Evolutionary conservation across 2,888 invertebrate species (phyloP), one percentile per base, ranked within the genome.

Genomic region (Chesias legatella): DNA sequence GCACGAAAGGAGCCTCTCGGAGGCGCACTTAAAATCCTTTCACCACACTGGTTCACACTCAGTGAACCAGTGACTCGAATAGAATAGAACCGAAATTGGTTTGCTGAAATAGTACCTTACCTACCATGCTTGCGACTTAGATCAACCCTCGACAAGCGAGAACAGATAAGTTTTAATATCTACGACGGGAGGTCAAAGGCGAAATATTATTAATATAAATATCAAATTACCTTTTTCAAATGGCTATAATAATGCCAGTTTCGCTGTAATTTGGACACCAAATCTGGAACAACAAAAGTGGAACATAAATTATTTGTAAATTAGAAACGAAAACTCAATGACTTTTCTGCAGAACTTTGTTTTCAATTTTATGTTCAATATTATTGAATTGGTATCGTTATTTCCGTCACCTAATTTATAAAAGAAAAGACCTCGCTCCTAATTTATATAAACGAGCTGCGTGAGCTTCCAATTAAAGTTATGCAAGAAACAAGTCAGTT

Each of bases 231-330:
- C 50, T 52, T 38, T 42, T 44, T 47, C 25, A 31, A 36, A 37
- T 54, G 48, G 61, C 59, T 67, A 63, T 68, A 61, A 65, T 44
- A 43, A 36, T 57, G 62, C 70, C 67, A 69, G 67, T 51, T 56
- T 69, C 55, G 43, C 43, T 30, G 41, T 36, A 37, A 33, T 25
- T 41, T 24, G 28, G 36, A 22, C 40, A 48, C 41, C 35, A 40
- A 62, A 67, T 67, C 72, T 73, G 72, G 40, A 73, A 72, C 60
- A 63, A 68, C 39, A 47, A 38, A 22, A 47, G 44, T 29, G 22
- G 20, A 26, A 13, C 23, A 41, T 21, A 41, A 9, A 4, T 30
- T 35, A 25, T 24, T n/a, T 22, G n/a, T 22, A 7, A n/a, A 5
- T 22, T 1, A 22, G 6, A n/a, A 1, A n/a, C n/a, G n/a, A n/a